These are phyloP conservation scores for Pristionchus mayeri DNA, from an alignment of 2,888 invertebrate species.

Conservation along the genomic window DNA sequence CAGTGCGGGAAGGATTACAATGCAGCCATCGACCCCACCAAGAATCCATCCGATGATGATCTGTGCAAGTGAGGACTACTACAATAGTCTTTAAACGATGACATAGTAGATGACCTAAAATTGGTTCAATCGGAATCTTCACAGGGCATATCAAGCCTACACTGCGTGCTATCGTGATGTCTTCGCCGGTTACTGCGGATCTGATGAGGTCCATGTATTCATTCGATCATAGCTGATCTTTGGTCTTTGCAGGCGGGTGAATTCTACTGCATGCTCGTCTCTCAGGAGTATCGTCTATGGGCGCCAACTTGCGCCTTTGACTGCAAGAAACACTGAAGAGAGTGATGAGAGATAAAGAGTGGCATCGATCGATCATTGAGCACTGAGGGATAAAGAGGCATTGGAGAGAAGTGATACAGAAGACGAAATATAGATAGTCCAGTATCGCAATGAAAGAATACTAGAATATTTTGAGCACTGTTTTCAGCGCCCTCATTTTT, in stretches of 20 bases:
- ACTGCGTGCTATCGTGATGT: not conserved
- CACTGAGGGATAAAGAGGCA: no score
- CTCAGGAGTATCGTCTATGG: constrained; percentile 2
- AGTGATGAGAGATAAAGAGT: constrained; percentile 6
- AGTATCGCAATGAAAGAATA: no score
- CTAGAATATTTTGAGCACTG: no score
- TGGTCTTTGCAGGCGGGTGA: constrained; percentile 11
- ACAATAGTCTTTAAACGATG: no score
- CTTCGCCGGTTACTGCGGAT: not conserved
- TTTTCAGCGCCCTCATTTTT: no score
- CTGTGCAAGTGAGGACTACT: not conserved
- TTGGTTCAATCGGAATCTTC: not conserved
- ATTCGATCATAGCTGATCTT: not conserved
- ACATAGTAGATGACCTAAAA: not conserved
- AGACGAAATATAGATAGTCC: no score
- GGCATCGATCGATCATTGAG: not conserved
- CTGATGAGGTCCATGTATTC: not conserved
- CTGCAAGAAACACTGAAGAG: not conserved
- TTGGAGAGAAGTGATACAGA: no score
- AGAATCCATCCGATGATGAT: not conserved
- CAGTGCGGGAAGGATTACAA: not conserved
- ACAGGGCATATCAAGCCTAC: not conserved
- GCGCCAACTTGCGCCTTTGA: constrained; percentile 6
- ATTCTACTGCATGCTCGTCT: constrained; percentile 35
- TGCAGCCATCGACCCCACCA: not conserved